Percentiles rank a stretch among this genome's conserved stretches.
Conservation (phyloP, 1,140 invertebrate species). For the Cherax destructor region DNA sequence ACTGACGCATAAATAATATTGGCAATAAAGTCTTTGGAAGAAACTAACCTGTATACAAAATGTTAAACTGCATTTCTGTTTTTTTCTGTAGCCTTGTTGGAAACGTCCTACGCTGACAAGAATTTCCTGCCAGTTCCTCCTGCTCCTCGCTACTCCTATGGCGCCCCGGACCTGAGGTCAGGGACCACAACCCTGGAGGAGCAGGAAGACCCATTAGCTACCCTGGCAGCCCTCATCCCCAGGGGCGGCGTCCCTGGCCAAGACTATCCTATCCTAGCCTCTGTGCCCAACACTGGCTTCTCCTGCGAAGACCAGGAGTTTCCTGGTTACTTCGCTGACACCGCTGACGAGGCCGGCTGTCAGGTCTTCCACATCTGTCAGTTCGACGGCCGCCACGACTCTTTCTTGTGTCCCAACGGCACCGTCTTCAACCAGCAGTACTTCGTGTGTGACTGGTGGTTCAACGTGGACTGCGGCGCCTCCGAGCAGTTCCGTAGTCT, state of each 20-base stretch:
- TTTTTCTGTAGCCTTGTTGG: not conserved
- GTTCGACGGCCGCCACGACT: no score
- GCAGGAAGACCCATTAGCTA: not conserved
- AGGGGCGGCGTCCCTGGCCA: conserved; percentile 69
- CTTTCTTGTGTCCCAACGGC: no score
- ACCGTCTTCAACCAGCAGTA: no score
- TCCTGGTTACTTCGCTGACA: no score
- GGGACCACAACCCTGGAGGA: not conserved
- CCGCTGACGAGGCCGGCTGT: no score
- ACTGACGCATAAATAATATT: no score
- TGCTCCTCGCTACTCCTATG: not conserved
- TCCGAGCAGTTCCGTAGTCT: not conserved
- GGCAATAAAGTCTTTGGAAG: no score
- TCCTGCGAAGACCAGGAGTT: conserved; percentile 71
- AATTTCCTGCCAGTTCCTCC: not conserved
- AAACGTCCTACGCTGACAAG: not conserved
- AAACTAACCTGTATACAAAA: no score
- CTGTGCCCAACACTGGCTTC: conserved; percentile 75
- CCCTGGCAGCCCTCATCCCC: conserved; percentile 21
- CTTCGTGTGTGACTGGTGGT: no score
- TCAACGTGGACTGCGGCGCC: no score
- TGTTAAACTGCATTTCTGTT: no score
- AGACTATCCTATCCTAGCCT: conserved; percentile 41
- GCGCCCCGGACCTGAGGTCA: not conserved
- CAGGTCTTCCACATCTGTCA: no score